Evolutionary conservation across 2,113 vertebrate species (phyloP).

Genomic region (Ophthalmolycus amberensis): DNA sequence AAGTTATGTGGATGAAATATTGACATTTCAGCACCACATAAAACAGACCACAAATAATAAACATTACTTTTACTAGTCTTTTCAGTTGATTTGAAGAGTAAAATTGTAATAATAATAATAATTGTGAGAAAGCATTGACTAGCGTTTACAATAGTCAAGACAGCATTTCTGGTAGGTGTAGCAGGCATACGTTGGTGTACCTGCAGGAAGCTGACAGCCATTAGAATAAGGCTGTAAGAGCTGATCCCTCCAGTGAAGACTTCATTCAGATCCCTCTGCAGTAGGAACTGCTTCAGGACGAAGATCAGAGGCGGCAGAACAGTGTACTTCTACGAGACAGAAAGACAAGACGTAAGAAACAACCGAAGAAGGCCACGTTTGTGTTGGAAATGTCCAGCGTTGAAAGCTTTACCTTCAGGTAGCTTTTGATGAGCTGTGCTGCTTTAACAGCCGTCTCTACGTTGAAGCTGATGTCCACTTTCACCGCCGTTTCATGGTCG

Average conservation of each 20-base stretch:
- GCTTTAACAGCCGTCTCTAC: constrained; percentile 98
- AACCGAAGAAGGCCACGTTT: neutral
- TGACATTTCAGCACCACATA: too few relatives aligned
- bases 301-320: constrained; percentile 87
- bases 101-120: neutral
- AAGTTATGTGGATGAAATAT: neutral
- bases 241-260: constrained; percentile 88
- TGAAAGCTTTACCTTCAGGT: constrained; percentile 87
- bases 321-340: constrained; percentile 79
- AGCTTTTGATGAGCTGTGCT: constrained; percentile 95
- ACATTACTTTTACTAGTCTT: neutral
- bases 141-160: neutral
- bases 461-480: constrained; percentile 99
- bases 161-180: neutral
- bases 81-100: too few relatives aligned
- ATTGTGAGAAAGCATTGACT: neutral
- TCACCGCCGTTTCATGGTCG: constrained; percentile 96
- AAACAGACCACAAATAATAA: too few relatives aligned
- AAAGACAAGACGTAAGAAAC: neutral
- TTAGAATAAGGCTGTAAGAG: constrained; percentile 87
- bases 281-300: constrained; percentile 87
- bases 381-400: fast-evolving
- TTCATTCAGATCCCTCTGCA: constrained; percentile 87
- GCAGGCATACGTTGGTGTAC: constrained; percentile 49
- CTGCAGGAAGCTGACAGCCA: constrained; percentile 88